Evolutionary conservation across 2,113 vertebrate genomes (phyloP), one percentile per base, ranked within the genome.

Genomic region (Pterophyllum scalare): DNA sequence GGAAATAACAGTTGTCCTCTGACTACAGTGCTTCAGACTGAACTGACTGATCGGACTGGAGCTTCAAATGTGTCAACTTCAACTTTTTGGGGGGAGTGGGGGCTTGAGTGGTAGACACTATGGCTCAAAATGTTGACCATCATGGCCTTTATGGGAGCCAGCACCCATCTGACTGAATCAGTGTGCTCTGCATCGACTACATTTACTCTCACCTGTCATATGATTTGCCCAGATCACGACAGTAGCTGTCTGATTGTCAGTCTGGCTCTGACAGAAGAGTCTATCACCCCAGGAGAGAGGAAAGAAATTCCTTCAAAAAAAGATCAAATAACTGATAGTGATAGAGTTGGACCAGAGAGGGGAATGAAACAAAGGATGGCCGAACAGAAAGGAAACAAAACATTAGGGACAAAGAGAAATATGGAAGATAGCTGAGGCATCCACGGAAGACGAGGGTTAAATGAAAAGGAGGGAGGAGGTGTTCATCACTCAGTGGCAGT

Each of bases 401-500:
- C 72, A 79, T 19, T 26, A 49, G 64, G 70, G 81, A 82, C 60
- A 83, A 83, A 77, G 67, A 65, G 35, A 85, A 88, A 76, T 59
- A 77, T 60, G 57, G 54, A 80, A 60, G 62, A 61, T 52, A 77
- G 64, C 40, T 49, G 65, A 85, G 35, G 61, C 22, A 26, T 56
- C 1, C 4, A 10, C 26, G n/a, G 79, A 70, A 83, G 75, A 81
- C 13, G 40, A 83, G 85, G 70, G 58, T 75, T 75, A 52, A 64
- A 77, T 26, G 52, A 72, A 70, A 79, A 35, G n/a, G 67, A 80
- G 83, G 79, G 85, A 86, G 83, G 79, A 87, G 84, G 89, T 79
- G 86, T 88, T 92, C 89, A 92, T 93, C 92, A 93, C 85, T 94
- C 88, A 89, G 84, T 76, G 74, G 89, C 83, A 80, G 43, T 85